These are phyloP conservation scores for Crotalus horridus DNA, from an alignment of 2,113 vertebrate species.

Conservation along the genomic window DNA sequence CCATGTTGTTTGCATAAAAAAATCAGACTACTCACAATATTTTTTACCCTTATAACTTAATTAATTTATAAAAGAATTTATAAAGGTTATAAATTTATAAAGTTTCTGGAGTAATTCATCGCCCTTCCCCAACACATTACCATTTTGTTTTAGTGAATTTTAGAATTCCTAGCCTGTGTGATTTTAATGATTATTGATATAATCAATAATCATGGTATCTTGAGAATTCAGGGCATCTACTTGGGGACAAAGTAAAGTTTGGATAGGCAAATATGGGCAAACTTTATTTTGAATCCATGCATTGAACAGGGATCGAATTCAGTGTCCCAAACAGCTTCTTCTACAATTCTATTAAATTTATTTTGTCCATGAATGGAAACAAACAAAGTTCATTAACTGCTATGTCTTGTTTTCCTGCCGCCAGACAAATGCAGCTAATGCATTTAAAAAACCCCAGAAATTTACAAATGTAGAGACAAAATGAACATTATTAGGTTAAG, in stretches of 20 bases:
- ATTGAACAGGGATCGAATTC: not conserved
- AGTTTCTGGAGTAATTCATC: not conserved
- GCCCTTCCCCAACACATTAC: not conserved
- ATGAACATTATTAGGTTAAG: not conserved
- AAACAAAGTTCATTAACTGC: not conserved
- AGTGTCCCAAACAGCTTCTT: not conserved
- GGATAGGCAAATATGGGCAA: not conserved
- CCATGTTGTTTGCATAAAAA: not conserved
- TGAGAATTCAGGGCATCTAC: not conserved
- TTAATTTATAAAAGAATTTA: not conserved
- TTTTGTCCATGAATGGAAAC: not conserved
- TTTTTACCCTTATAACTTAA: not conserved
- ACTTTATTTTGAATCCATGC: not conserved
- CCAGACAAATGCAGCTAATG: constrained; percentile 9
- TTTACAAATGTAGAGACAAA: constrained; percentile 1
- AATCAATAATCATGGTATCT: not conserved
- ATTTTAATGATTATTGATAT: not conserved
- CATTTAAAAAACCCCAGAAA: not conserved
- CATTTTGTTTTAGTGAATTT: not conserved
- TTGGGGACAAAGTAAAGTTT: not conserved
- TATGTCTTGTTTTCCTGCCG: not conserved
- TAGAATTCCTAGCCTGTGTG: not conserved
- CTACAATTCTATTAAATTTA: not conserved
- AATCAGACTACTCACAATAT: not conserved
- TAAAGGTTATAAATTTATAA: not conserved